Evolutionary conservation across 2,113 vertebrate species (phyloP), one percentile per base, ranked within the genome.

Genomic region (Sisor rabdophorus): DNA sequence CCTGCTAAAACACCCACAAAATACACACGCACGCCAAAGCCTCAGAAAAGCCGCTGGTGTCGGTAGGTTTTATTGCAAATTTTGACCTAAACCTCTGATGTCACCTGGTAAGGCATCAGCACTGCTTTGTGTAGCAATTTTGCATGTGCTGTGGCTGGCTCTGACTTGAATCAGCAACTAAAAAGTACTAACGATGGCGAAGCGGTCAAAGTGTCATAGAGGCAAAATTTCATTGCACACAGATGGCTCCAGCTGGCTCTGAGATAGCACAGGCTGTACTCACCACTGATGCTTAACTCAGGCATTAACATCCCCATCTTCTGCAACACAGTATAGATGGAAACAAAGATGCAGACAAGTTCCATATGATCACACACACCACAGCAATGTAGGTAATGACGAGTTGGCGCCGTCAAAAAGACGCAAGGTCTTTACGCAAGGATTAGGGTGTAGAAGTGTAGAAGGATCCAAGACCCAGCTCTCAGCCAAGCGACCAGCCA

Each of bases 191-290:
- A 55, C n/a, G 26, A 55, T 15, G 50, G 24, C 4, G 50, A 70
- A 4, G 26, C 68, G 8, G 52, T 16, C 69, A 20, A 24, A 50
- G 17, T 58, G 55, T 58, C 55, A 58, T 15, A 2, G n/a, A 54
- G 53, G 28, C 50, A 54, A 22, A 32, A 32, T 70, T 17, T 54
- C 68, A 32, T 54, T 53, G 50, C 53, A 55, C 16, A 71, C 28
- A 71, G 28, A 55, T 71, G 52, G 52, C 28, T 24, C 19, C 52
- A 55, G 30, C 28, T 55, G 69, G 28, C 52, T 71, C 30, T 11
- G 52, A 55, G 28, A 55, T 55, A 40, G 69, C 69, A 71, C 69
- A 71, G 28, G 26, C 68, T 71, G 68, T 32, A 71, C 68, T 54
- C 20, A 8, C 69, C 28, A 22, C 52, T 22, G 19, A 52, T 22